Conservation (phyloP, 2,113 vertebrate species). For the Notarius quadriscutis region DNA sequence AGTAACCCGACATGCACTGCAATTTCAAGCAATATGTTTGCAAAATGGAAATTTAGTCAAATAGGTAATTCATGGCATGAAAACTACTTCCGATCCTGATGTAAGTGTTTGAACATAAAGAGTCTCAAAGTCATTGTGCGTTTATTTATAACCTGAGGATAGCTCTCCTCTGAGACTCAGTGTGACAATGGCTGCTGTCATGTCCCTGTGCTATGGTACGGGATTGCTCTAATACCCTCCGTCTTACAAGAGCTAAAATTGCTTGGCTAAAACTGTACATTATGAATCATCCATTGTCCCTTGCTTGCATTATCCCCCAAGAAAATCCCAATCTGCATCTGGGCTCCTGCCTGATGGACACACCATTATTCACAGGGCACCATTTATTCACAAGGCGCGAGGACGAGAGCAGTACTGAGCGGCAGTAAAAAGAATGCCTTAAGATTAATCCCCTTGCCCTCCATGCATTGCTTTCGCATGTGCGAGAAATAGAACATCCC, state of each 20-base stretch:
- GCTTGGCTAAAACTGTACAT: constrained; percentile 75
- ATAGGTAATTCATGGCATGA: constrained; percentile 28
- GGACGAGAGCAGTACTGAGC: constrained; percentile 66
- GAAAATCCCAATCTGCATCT: constrained; percentile 77
- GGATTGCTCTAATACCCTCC: constrained; percentile 64
- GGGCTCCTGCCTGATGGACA: constrained; percentile 75
- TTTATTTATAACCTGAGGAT: constrained; percentile 67
- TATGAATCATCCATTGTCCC: constrained; percentile 78
- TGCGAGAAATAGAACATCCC: constrained; percentile 72
- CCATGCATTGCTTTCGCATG: constrained; percentile 61
- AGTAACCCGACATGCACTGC: constrained; percentile 4
- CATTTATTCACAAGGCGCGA: constrained; percentile 59
- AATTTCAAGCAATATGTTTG: constrained; percentile 7
- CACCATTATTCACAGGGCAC: constrained; percentile 75
- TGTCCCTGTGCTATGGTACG: constrained; percentile 51
- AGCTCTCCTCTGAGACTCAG: constrained; percentile 60
- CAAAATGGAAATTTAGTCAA: constrained; percentile 22
- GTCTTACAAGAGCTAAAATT: constrained; percentile 67
- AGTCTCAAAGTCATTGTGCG: constrained; percentile 57
- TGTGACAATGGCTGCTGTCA: constrained; percentile 67
- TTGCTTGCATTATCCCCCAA: constrained; percentile 75
- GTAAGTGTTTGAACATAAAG: constrained; percentile 44
- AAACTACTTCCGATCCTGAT: constrained; percentile 34
- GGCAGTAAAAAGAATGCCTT: constrained; percentile 74
- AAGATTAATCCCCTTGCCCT: constrained; percentile 74